A percentile compares a stretch with the other conserved stretches of the same genome.
These are phyloP conservation scores for Luperina nickerlii DNA, from an alignment of 2,888 invertebrate species.

Conservation along the genomic window DNA sequence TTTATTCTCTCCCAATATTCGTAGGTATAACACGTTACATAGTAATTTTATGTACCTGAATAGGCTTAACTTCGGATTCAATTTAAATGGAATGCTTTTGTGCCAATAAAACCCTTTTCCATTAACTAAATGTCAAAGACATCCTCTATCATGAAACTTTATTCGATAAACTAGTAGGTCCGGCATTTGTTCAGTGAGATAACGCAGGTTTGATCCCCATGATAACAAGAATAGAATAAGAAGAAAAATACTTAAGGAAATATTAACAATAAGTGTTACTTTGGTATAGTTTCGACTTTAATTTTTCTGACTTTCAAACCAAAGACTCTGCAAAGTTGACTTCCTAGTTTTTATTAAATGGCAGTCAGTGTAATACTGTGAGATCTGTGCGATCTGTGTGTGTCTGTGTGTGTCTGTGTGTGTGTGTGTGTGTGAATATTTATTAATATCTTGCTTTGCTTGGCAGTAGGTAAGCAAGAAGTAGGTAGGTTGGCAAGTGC, in stretches of 20 bases:
- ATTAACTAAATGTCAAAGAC: conserved; percentile 19
- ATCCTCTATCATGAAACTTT: conserved; percentile 1
- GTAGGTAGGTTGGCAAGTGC: background rate
- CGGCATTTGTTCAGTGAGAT: background rate
- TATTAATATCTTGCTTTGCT: conserved; percentile 7
- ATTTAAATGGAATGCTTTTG: background rate
- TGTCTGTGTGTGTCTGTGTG: no score
- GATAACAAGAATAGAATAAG: background rate
- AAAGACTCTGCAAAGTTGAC: background rate
- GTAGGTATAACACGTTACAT: background rate
- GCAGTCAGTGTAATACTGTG: background rate
- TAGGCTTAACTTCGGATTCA: background rate
- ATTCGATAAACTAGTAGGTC: conserved; percentile 2
- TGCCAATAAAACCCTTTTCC: conserved; percentile 18
- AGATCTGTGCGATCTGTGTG: background rate
- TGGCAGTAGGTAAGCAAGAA: background rate
- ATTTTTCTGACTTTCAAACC: background rate
- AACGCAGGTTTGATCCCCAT: background rate
- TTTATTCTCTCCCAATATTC: background rate
- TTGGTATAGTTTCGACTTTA: background rate
- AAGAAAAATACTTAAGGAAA: background rate
- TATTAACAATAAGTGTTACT: background rate
- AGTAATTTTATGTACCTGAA: background rate
- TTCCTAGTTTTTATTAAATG: background rate
- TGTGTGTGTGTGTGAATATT: no score